phyloP scores from a whole-genome alignment of 2,888 invertebrate genomes.

The Pinctada fucata region DNA sequence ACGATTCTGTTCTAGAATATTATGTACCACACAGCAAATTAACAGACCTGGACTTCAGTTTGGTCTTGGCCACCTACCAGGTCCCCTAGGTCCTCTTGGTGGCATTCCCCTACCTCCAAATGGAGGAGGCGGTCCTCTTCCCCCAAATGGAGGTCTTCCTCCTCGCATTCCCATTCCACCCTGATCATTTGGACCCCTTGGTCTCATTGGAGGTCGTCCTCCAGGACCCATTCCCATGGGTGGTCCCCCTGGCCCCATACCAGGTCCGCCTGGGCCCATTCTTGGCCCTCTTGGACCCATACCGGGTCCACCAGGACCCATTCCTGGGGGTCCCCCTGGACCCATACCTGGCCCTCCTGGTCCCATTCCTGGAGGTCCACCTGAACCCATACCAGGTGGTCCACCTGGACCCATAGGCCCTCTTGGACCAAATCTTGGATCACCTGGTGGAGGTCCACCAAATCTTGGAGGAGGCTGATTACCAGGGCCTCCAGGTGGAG shows the following conservation, averaged over 20 bases:
- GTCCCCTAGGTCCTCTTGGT: constrained; percentile 35
- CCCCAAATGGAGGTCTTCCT: constrained; percentile 42
- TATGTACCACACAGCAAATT: too few relatives aligned
- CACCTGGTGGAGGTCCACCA: constrained; percentile 30
- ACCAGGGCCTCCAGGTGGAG: constrained; percentile 32
- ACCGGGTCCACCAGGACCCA: constrained; percentile 29
- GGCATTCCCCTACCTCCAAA: constrained; percentile 33
- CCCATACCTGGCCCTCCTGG: constrained; percentile 21
- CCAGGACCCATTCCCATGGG: background rate
- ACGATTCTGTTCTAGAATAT: too few relatives aligned
- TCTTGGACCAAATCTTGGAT: constrained; percentile 37
- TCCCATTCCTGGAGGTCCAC: constrained; percentile 11
- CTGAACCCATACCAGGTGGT: constrained; percentile 8
- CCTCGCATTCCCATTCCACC: constrained; percentile 31
- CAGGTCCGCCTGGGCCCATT: constrained; percentile 30
- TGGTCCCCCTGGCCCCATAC: constrained; percentile 19
- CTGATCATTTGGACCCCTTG: constrained; percentile 13
- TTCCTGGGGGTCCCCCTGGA: constrained; percentile 27
- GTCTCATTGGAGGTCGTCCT: constrained; percentile 20
- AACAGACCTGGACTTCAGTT: background rate
- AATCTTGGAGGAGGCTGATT: constrained; percentile 25
- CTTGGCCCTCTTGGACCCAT: constrained; percentile 26
- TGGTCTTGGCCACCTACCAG: constrained; percentile 34
- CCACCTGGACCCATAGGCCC: constrained; percentile 18
- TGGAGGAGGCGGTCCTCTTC: constrained; percentile 28